Evolutionary conservation across 2,888 invertebrate genomes (phyloP).

Genomic region (Stenoptilia bipunctidactyla): DNA sequence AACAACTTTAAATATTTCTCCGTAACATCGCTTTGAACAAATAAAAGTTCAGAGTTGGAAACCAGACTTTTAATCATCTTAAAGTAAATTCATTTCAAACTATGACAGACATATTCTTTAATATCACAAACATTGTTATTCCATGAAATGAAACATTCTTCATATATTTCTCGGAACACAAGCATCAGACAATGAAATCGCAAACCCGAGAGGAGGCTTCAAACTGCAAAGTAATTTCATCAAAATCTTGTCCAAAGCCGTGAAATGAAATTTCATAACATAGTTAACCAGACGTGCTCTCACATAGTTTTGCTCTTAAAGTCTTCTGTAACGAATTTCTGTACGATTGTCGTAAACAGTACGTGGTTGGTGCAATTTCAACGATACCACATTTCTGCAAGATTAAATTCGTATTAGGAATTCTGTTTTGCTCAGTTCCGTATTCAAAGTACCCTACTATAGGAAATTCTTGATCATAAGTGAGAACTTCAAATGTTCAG

Average conservation of each 20-base stretch:
- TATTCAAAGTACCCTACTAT: conserved; percentile 45
- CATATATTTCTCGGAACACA: too few relatives aligned
- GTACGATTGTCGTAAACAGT: conserved; percentile 44
- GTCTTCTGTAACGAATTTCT: neutral
- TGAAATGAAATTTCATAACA: neutral
- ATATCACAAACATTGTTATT: too few relatives aligned
- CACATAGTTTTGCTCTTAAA: neutral
- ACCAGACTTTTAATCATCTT: too few relatives aligned
- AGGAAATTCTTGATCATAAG: conserved; percentile 17
- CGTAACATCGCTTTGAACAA: too few relatives aligned
- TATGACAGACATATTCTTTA: too few relatives aligned
- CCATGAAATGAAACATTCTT: too few relatives aligned
- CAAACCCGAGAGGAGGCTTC: too few relatives aligned
- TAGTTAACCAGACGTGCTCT: neutral
- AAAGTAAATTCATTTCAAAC: too few relatives aligned
- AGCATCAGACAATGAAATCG: too few relatives aligned
- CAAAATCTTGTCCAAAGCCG: neutral
- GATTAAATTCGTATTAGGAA: conserved; percentile 65
- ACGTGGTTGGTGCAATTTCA: conserved; percentile 54
- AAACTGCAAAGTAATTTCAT: neutral
- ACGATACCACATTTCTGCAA: conserved; percentile 62
- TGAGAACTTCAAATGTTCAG: too few relatives aligned
- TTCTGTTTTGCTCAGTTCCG: conserved; percentile 45
- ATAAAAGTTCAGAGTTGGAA: too few relatives aligned
- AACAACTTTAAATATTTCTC: too few relatives aligned